These are phyloP conservation scores for Sternotherus odoratus DNA, from an alignment of 2,797 vertebrate species.

Conservation along the genomic window DNA sequence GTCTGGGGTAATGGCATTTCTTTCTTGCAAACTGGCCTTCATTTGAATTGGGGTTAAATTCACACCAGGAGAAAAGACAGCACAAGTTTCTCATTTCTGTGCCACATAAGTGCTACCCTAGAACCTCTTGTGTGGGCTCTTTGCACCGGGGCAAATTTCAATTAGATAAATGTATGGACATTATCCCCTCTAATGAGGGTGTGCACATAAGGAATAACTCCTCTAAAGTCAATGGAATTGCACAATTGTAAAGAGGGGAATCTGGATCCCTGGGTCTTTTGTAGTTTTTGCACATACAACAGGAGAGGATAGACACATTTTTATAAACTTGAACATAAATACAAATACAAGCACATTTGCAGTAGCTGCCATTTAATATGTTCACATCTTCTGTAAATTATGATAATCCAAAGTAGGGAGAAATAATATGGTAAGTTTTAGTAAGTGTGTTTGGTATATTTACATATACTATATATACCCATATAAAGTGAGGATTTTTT, in stretches of 20 bases:
- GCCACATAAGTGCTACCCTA: background rate
- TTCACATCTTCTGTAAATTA: background rate
- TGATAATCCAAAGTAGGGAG: background rate
- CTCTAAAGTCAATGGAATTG: background rate
- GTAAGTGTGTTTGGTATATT: background rate
- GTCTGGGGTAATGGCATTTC: background rate
- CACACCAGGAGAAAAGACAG: background rate
- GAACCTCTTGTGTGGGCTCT: background rate
- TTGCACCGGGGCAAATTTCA: background rate
- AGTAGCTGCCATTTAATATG: background rate
- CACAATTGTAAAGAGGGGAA: background rate
- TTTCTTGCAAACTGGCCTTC: background rate
- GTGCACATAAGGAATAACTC: background rate
- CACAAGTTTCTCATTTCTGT: background rate
- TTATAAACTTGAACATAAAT: background rate
- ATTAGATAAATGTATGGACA: background rate
- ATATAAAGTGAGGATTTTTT: conserved; percentile 7
- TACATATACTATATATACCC: background rate
- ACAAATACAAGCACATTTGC: background rate
- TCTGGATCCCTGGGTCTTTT: background rate
- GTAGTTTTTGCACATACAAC: background rate
- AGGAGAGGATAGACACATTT: background rate
- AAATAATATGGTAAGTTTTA: background rate
- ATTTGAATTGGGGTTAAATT: background rate
- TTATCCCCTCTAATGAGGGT: background rate